Base-by-base conservation (phyloP, 2,797 vertebrate species). In the Halcyon badia region DNA sequence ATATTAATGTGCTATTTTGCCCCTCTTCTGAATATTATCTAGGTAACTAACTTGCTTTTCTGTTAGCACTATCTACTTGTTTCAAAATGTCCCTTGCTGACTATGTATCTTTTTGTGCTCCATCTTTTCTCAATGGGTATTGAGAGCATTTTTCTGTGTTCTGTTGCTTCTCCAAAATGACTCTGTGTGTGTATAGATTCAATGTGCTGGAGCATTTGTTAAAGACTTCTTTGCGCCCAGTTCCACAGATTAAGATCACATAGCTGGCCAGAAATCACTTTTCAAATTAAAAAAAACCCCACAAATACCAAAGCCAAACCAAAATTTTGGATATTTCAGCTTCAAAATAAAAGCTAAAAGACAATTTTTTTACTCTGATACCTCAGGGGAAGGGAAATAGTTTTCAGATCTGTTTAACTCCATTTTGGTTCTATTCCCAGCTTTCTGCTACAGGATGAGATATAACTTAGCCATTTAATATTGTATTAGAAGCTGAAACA, bases 1-100 rank as follows among this genome's bases (percentile, higher is more conserved):
- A 69, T 10, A 33, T 20, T 0, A 0, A 46, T 41, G 7, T 19
- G 5, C 11, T 49, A 6, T 54, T 77, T 60, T 46, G 7, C 2
- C 1, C 3, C 4, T 54, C 26, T 66, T 80, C 49, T 39, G 5
- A 78, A 25, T 30, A 54, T 26, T 8, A 57, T 7, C 10, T 58
- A 28, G 7, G 12, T 14, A 39, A 1, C 42, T 75, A 12, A 44
- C 5, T 33, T 41, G 6, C 6, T 7, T 77, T 62, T 58, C 51
- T 58, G 16, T 75, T 46, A 60, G 4, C 8, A 30, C 6, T 51
- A 58, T n/a, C 21, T 61, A 2, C 13, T 71, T 19, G 13, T 17
- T 57, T 88, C 20, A 33, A 46, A 6, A 6, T 18, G 10, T 8
- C 6, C 17, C 28, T 70, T 28, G 25, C 8, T 62, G 69, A 41